Percentiles rank a stretch among this genome's conserved stretches.
These are phyloP conservation scores for Myopa tessellatipennis DNA, from an alignment of 2,888 invertebrate genomes.

Conservation along the genomic window DNA sequence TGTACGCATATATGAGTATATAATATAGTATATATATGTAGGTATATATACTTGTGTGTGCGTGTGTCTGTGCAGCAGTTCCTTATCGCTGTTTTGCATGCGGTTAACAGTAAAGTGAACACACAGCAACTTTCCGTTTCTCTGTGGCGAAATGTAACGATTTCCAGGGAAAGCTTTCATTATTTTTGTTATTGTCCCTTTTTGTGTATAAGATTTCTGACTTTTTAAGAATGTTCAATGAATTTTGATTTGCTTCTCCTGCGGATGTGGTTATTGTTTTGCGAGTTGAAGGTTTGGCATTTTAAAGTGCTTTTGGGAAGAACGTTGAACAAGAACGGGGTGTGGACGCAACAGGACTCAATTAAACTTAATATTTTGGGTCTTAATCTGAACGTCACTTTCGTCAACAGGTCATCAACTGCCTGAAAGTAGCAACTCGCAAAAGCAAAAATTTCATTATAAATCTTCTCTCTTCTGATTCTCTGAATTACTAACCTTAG, in stretches of 20 bases:
- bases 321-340: too few relatives aligned
- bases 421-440: too few relatives aligned
- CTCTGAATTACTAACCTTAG: not conserved
- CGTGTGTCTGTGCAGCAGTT: constrained; percentile 47
- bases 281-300: too few relatives aligned
- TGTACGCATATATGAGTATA: not conserved
- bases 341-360: too few relatives aligned
- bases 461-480: not conserved
- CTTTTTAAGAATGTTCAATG: not conserved
- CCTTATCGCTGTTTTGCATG: constrained; percentile 59
- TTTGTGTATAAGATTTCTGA: not conserved
- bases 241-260: not conserved
- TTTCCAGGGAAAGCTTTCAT: not conserved
- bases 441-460: not conserved
- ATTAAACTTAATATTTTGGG: too few relatives aligned
- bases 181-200: not conserved
- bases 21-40: not conserved
- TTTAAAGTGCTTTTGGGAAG: too few relatives aligned
- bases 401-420: too few relatives aligned
- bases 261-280: too few relatives aligned
- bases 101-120: constrained; percentile 38
- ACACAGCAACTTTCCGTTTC: not conserved
- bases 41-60: constrained; percentile 6
- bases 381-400: too few relatives aligned
- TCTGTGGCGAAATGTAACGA: not conserved